phyloP scores from a whole-genome alignment of 2,797 vertebrate genomes.

The Microctenopoma steveboyesi region DNA sequence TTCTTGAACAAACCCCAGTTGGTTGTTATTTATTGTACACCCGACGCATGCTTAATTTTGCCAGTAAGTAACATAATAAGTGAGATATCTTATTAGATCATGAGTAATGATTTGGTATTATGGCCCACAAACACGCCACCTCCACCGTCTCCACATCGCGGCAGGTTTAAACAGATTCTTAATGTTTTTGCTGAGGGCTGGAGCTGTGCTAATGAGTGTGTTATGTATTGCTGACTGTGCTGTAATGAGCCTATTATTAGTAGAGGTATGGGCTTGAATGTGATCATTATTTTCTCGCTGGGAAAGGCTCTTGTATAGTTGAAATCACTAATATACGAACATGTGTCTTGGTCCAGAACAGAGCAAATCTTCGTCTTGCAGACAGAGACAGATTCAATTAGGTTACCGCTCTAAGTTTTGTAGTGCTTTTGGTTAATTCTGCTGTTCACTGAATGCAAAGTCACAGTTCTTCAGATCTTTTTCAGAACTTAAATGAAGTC shows the following conservation, averaged over 20 bases:
- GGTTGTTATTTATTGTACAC: slow-evolving; percentile 35
- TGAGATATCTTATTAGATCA: slow-evolving; percentile 56
- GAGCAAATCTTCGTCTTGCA: neutral
- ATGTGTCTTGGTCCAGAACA: neutral
- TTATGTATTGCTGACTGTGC: slow-evolving; percentile 42
- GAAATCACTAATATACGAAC: neutral
- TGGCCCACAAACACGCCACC: slow-evolving; percentile 25
- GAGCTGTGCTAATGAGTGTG: slow-evolving; percentile 51
- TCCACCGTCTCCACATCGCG: slow-evolving; percentile 25
- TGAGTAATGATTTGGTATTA: slow-evolving; percentile 48
- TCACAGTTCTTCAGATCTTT: too few relatives aligned
- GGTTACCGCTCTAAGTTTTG: too few relatives aligned
- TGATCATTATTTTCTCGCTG: slow-evolving; percentile 14
- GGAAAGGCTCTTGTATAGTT: neutral
- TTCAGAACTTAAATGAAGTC: too few relatives aligned
- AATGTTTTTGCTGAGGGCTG: slow-evolving; percentile 58
- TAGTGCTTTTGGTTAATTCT: too few relatives aligned
- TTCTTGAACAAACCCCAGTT: slow-evolving; percentile 33
- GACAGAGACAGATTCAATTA: too few relatives aligned
- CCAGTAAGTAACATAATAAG: slow-evolving; percentile 50
- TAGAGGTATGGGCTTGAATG: slow-evolving; percentile 6
- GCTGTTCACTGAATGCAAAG: too few relatives aligned
- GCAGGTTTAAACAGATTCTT: slow-evolving; percentile 55
- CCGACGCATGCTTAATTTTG: slow-evolving; percentile 25
- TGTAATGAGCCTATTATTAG: slow-evolving; percentile 52